Evolutionary conservation across 2,888 invertebrate genomes (phyloP).

Genomic region (Pristionchus japonicus): DNA sequence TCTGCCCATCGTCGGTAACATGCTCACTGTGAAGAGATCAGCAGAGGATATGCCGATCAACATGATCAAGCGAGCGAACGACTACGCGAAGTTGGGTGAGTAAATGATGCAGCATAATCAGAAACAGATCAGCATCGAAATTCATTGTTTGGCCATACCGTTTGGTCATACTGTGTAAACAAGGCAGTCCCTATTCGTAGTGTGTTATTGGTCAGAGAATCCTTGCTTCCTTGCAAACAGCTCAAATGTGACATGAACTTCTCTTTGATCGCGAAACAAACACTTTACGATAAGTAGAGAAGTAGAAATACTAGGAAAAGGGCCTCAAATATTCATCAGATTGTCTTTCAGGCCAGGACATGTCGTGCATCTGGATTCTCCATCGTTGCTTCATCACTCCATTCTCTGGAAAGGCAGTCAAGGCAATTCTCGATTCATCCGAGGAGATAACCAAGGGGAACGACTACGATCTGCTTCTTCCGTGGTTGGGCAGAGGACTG

Average conservation of each 20-base stretch:
- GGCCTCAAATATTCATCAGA: too few species aligned
- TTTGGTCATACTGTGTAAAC: not conserved
- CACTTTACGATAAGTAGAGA: too few species aligned
- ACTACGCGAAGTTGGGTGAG: not conserved
- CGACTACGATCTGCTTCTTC: conserved; percentile 26
- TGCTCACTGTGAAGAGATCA: not conserved
- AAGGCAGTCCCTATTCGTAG: not conserved
- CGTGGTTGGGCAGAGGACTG: conserved; percentile 45
- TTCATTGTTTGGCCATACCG: too few species aligned
- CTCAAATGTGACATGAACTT: not conserved
- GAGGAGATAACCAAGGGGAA: conserved; percentile 45
- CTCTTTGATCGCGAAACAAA: not conserved
- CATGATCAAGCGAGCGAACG: conserved; percentile 3
- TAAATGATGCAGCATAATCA: too few species aligned
- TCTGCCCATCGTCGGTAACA: conserved; percentile 2
- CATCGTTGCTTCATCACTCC: conserved; percentile 29
- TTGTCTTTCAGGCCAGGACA: not conserved
- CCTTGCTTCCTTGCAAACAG: too few species aligned
- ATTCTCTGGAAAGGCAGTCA: not conserved
- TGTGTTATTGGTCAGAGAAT: not conserved
- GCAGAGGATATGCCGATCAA: conserved; percentile 7
- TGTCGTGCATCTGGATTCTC: conserved; percentile 23
- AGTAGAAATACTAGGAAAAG: too few species aligned
- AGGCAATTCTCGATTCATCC: conserved; percentile 41
- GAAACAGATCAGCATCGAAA: too few species aligned